Percentiles rank a stretch among this genome's conserved stretches.
phyloP scores from a whole-genome alignment of 2,113 vertebrate species.

The Forbesichthys papilliferus region DNA sequence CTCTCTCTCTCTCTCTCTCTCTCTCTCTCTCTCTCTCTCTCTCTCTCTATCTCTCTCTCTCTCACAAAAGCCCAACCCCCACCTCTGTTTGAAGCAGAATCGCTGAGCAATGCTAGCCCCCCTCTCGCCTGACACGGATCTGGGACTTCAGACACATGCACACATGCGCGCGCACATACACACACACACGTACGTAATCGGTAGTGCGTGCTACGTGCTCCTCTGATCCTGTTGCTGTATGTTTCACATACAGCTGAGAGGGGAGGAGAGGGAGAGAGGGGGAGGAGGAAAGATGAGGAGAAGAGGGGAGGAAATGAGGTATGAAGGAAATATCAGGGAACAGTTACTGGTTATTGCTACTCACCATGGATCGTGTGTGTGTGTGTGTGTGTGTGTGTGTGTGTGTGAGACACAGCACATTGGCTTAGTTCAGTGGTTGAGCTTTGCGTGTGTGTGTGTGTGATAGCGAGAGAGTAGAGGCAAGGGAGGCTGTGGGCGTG shows the following conservation, averaged over 20 bases:
- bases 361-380: neutral
- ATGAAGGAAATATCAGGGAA: constrained; percentile 51
- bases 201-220: constrained; percentile 62
- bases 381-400: neutral
- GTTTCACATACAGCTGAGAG: constrained; percentile 71
- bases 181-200: neutral
- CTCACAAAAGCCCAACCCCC: constrained; percentile 12
- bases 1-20: too few species aligned
- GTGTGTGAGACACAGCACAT: constrained; percentile 8
- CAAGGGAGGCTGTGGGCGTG: neutral
- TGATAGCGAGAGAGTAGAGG: neutral
- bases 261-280: constrained; percentile 25
- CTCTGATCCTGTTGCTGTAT: constrained; percentile 56
- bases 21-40: constrained; percentile 8
- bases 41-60: constrained; percentile 16
- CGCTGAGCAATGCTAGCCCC: constrained; percentile 58
- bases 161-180: neutral
- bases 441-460: constrained; percentile 18
- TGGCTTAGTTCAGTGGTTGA: constrained; percentile 42
- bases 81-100: constrained; percentile 41
- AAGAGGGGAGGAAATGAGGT: constrained; percentile 26
- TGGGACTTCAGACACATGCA: constrained; percentile 24
- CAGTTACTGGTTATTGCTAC: constrained; percentile 16
- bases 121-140: constrained; percentile 51
- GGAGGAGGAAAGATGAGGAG: constrained; percentile 24